These are phyloP conservation scores for Syngnathus rostellatus DNA, from an alignment of 2,797 vertebrate species.

Conservation along the genomic window DNA sequence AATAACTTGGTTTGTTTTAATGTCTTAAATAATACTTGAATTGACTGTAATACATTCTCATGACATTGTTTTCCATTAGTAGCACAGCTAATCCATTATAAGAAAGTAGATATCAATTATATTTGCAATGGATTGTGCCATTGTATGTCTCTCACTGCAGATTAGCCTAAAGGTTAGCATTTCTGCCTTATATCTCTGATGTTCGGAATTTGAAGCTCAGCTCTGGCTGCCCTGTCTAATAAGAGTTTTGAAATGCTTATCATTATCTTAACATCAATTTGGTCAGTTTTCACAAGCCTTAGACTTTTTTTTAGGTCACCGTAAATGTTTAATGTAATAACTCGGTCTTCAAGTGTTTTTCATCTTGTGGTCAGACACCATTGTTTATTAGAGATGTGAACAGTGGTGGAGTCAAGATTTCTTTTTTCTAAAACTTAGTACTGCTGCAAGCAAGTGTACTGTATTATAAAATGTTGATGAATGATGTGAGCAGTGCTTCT, in stretches of 20 bases:
- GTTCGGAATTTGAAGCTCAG: not conserved
- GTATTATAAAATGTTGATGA: not conserved
- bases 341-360: not conserved
- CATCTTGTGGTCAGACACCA: not conserved
- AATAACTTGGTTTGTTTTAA: not conserved
- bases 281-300: not conserved
- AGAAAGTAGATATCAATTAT: not conserved
- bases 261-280: not conserved
- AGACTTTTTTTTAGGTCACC: not conserved
- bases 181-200: not conserved
- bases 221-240: not conserved
- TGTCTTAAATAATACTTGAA: not conserved
- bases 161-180: not conserved
- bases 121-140: not conserved
- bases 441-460: not conserved
- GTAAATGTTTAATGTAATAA: not conserved
- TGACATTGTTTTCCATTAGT: not conserved
- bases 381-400: not conserved
- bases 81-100: not conserved
- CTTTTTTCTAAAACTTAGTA: not conserved
- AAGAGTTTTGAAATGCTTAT: not conserved
- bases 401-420: not conserved
- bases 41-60: not conserved
- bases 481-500: not conserved
- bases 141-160: not conserved